phyloP scores from a whole-genome alignment of 2,888 invertebrate genomes.

The Acanthoscelides obtectus region DNA sequence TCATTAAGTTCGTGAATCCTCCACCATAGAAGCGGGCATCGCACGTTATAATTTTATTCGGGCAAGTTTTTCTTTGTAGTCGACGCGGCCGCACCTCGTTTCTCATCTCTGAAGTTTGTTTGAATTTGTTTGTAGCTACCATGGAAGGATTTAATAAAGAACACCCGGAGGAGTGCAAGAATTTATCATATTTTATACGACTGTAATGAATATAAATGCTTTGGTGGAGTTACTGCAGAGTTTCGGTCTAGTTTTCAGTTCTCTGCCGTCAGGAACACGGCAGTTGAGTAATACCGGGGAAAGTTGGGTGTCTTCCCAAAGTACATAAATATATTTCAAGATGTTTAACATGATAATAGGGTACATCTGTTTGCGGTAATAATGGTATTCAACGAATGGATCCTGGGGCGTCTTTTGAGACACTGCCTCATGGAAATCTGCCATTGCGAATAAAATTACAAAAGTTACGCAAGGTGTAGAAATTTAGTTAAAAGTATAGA shows the following conservation, averaged over 20 bases:
- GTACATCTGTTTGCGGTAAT: not conserved
- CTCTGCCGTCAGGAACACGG: not conserved
- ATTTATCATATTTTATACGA: not conserved
- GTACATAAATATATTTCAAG: not conserved
- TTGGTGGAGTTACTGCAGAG: not conserved
- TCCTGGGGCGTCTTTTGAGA: too few relatives aligned
- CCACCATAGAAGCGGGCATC: not conserved
- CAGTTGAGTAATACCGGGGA: not conserved
- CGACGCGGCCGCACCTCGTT: not conserved
- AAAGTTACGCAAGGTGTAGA: too few relatives aligned
- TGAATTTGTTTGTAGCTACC: not conserved
- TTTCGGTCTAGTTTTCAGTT: not conserved
- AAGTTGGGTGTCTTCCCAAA: not conserved
- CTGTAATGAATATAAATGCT: not conserved
- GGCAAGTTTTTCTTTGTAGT: not conserved
- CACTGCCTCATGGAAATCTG: too few relatives aligned
- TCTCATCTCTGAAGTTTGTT: not conserved
- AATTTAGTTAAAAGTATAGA: too few relatives aligned
- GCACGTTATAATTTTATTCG: not conserved
- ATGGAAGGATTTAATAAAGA: not conserved
- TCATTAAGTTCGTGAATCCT: not conserved
- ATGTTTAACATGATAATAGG: not conserved
- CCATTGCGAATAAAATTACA: too few relatives aligned
- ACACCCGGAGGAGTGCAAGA: not conserved
- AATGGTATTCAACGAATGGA: too few relatives aligned